phyloP scores from a whole-genome alignment of 2,888 invertebrate species.

The Eupithecia subfuscata region DNA sequence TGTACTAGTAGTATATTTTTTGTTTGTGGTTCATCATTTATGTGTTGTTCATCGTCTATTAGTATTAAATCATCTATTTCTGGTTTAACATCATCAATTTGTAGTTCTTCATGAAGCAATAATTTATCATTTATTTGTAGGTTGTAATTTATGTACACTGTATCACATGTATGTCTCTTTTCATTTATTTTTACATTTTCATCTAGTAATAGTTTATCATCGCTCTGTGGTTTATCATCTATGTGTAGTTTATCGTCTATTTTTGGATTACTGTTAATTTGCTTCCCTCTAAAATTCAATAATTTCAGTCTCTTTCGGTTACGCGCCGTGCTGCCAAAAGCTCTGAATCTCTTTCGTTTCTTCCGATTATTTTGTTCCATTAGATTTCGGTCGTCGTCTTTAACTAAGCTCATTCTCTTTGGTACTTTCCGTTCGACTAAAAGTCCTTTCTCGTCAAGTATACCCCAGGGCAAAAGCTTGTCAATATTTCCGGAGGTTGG shows the following conservation, averaged over 20 bases:
- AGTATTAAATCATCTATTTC: background rate
- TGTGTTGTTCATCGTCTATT: background rate
- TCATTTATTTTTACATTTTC: background rate
- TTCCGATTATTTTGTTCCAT: background rate
- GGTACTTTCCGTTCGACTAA: conserved; percentile 2
- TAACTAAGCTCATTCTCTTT: background rate
- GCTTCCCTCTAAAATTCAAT: background rate
- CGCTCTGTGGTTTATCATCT: background rate
- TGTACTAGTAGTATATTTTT: background rate
- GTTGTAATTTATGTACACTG: background rate
- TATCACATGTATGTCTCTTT: background rate
- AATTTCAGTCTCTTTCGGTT: background rate
- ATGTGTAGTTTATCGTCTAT: background rate
- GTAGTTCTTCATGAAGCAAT: background rate
- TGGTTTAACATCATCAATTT: background rate
- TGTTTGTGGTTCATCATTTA: background rate
- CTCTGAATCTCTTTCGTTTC: background rate
- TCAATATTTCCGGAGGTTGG: background rate
- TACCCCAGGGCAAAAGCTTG: background rate
- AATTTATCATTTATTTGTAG: background rate
- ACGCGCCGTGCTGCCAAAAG: background rate
- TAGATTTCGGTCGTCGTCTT: background rate
- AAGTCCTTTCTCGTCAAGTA: background rate
- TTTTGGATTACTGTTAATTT: background rate
- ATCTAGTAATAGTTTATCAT: background rate